Conservation (phyloP, 2,888 invertebrate species). For the Syrista parreyssii region DNA sequence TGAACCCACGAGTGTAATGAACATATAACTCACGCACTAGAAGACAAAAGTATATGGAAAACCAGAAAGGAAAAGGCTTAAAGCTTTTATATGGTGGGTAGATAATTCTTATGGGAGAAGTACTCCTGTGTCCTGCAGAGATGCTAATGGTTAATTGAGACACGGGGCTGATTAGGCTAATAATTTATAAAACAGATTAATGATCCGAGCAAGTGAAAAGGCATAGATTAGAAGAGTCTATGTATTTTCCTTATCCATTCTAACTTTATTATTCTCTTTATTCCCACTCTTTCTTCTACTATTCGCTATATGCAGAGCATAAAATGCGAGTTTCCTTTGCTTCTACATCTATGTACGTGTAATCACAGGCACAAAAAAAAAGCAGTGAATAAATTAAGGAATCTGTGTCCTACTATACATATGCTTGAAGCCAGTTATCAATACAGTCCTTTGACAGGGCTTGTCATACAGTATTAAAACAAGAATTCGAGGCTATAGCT, state of each 20-base stretch:
- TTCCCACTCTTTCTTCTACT: not conserved
- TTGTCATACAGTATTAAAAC: slow-evolving; percentile 56
- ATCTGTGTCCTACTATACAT: slow-evolving; percentile 2
- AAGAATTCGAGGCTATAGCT: slow-evolving; percentile 33
- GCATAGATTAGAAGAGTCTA: not conserved
- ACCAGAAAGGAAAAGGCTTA: not conserved
- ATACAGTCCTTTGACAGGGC: slow-evolving; percentile 30
- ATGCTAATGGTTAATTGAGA: not conserved
- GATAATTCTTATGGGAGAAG: not conserved
- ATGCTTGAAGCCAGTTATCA: slow-evolving; percentile 30
- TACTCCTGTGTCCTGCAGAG: not conserved
- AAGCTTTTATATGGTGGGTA: not conserved
- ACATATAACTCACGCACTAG: not conserved
- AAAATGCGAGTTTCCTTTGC: not conserved
- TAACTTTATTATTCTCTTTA: not conserved
- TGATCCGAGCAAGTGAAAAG: not conserved
- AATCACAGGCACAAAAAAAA: slow-evolving; percentile 30
- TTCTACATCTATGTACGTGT: not conserved
- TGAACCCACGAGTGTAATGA: not conserved
- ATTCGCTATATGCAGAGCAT: slow-evolving; percentile 3
- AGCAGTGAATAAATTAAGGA: slow-evolving; percentile 14
- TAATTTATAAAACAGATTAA: slow-evolving; percentile 18
- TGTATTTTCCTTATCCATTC: not conserved
- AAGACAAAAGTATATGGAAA: not conserved
- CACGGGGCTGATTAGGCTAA: slow-evolving; percentile 18